These are phyloP conservation scores for Spodoptera picta DNA, from an alignment of 2,888 invertebrate genomes.

Conservation along the genomic window DNA sequence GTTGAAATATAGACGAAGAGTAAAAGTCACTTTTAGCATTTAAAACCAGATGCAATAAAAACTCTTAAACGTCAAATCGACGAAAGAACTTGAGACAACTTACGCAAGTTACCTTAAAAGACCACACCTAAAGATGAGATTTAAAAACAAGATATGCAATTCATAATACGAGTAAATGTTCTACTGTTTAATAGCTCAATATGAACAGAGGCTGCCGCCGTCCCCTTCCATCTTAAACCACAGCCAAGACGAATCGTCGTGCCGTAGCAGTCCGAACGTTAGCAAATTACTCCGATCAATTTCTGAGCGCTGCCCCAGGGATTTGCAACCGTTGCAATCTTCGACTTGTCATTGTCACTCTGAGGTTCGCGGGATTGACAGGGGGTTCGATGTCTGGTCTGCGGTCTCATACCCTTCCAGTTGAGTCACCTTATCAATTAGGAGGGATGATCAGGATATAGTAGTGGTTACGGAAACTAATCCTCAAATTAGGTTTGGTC, in stretches of 20 bases:
- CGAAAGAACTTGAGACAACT: too few species aligned
- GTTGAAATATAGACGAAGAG: too few species aligned
- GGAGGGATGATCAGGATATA: background rate
- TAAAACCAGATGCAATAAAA: too few species aligned
- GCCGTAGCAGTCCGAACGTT: slow-evolving; percentile 68
- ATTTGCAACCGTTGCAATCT: slow-evolving; percentile 82
- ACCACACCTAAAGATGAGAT: too few species aligned
- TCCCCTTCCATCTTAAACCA: slow-evolving; percentile 23
- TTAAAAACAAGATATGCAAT: background rate
- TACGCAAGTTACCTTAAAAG: too few species aligned
- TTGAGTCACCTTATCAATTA: slow-evolving; percentile 32
- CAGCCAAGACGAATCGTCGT: slow-evolving; percentile 68
- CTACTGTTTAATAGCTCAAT: background rate
- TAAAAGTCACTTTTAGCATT: too few species aligned
- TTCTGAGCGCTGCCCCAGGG: slow-evolving; percentile 70
- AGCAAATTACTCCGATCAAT: slow-evolving; percentile 84
- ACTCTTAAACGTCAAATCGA: too few species aligned
- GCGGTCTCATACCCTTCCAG: slow-evolving; percentile 40
- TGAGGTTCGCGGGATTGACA: slow-evolving; percentile 55
- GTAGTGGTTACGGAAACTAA: background rate
- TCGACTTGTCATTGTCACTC: slow-evolving; percentile 83
- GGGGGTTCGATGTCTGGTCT: slow-evolving; percentile 45
- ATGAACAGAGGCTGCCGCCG: slow-evolving; percentile 15
- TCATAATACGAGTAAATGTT: background rate
- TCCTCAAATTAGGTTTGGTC: too few species aligned